Base-by-base conservation (phyloP, 2,888 invertebrate genomes). In the Scaptomyza parva region DNA sequence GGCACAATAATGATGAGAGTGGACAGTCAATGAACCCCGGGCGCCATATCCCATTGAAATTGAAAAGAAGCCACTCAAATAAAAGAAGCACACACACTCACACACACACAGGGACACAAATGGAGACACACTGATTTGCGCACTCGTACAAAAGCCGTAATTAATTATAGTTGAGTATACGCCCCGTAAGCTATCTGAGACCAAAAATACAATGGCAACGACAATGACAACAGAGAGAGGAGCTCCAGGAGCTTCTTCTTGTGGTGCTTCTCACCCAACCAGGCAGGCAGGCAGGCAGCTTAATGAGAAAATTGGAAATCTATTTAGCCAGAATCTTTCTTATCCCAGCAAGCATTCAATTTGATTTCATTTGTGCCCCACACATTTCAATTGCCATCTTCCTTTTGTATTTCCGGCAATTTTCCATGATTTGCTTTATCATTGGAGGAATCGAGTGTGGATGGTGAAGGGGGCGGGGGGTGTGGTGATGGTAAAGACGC, bases 331-430 rank as follows among this genome's bases (percentile, higher is more conserved):
- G 63, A 35, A 69, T 59, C 61, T 63, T 63, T 62, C 70, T 57
- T 67, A 58, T 43, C 43, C 53, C 50, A 53, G 37, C 63, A 72
- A 50, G 43, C 62, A 72, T 63, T 77, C 74, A 28, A 82, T 70
- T 74, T 76, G 64, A 77, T 71, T 76, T 67, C 79, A 74, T 78
- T 78, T 87, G 57, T 59, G 63, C 50, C 60, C 50, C 60, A 37
- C 12, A 14, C 35, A 48, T 3, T 35, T 11, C 35, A 63, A 40
- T 35, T 52, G 59, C 50, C 53, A 71, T 54, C 65, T 77, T 78
- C 83, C 78, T 71, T 87, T 84, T 88, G 88, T 88, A 79, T 84
- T 83, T 84, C 88, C 84, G 88, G 77, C 83, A 83, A 88, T 83
- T 88, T 83, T 82, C 74, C 76, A 85, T 74, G 83, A 86, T 86